Percentiles rank a stretch among this genome's conserved stretches.
phyloP scores from a whole-genome alignment of 2,888 invertebrate genomes.

The Chaetogeoica ovagalla region DNA sequence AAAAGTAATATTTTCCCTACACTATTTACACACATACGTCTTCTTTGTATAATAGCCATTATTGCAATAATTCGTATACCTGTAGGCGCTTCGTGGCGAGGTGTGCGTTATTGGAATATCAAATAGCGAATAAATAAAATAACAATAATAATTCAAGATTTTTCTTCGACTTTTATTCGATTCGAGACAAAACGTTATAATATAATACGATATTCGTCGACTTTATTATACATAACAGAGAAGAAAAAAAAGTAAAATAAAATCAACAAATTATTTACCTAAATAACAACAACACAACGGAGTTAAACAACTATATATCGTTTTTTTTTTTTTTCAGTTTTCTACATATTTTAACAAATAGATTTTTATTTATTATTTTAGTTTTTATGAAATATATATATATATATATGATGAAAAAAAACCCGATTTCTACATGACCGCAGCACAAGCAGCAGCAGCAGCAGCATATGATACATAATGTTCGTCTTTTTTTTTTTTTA shows the following conservation, averaged over 20 bases:
- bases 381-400: too few relatives aligned
- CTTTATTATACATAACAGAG: slow-evolving; percentile 43
- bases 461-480: too few relatives aligned
- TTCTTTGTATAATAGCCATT: too few relatives aligned
- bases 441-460: too few relatives aligned
- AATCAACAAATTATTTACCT: slow-evolving; percentile 23
- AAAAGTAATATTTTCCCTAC: too few relatives aligned
- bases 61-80: too few relatives aligned
- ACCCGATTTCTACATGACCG: too few relatives aligned
- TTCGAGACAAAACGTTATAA: slow-evolving; percentile 24
- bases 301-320: slow-evolving; percentile 7
- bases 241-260: slow-evolving; percentile 14
- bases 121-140: background rate
- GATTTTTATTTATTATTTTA: background rate
- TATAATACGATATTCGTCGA: slow-evolving; percentile 14
- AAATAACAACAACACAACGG: background rate
- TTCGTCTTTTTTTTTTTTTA: too few relatives aligned
- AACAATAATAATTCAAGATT: background rate
- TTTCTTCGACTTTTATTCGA: slow-evolving; percentile 29
- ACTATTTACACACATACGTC: too few relatives aligned
- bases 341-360: background rate
- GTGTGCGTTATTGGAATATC: too few relatives aligned
- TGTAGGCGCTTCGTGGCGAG: too few relatives aligned
- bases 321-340: background rate
- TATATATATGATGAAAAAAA: background rate